Conservation (phyloP, 2,888 invertebrate species). For the Melipona beecheii region DNA sequence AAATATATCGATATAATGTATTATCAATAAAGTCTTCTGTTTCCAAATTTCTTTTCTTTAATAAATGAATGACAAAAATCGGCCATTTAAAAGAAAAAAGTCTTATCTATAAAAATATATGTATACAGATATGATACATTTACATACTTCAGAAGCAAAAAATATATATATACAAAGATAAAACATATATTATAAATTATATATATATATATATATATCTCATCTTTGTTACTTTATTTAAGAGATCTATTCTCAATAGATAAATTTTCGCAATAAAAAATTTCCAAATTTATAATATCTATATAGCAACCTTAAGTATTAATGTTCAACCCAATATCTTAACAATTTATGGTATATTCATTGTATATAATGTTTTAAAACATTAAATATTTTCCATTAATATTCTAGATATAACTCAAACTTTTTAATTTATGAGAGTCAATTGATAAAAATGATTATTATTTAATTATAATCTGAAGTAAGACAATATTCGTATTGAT, state of each 20-base stretch:
- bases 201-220: conserved; percentile 38
- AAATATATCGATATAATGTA: neutral
- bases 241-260: conserved; percentile 58
- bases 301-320: conserved; percentile 9
- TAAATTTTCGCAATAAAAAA: conserved; percentile 31
- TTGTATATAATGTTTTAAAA: conserved; percentile 21
- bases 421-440: conserved; percentile 12
- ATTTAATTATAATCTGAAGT: neutral
- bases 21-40: neutral
- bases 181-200: conserved; percentile 29
- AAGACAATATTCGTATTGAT: conserved; percentile 3
- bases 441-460: conserved; percentile 3
- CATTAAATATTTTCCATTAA: neutral
- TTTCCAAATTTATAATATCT: conserved; percentile 42
- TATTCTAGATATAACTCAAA: conserved; percentile 25
- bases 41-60: neutral
- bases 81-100: conserved; percentile 30
- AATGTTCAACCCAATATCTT: neutral
- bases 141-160: conserved; percentile 50
- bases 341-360: conserved; percentile 2
- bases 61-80: conserved; percentile 24
- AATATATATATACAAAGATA: conserved; percentile 15
- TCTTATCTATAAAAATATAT: conserved; percentile 63
- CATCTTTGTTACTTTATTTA: conserved; percentile 51
- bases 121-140: conserved; percentile 52